Conservation (phyloP, 2,797 vertebrate species). For the Ataeniobius toweri region DNA sequence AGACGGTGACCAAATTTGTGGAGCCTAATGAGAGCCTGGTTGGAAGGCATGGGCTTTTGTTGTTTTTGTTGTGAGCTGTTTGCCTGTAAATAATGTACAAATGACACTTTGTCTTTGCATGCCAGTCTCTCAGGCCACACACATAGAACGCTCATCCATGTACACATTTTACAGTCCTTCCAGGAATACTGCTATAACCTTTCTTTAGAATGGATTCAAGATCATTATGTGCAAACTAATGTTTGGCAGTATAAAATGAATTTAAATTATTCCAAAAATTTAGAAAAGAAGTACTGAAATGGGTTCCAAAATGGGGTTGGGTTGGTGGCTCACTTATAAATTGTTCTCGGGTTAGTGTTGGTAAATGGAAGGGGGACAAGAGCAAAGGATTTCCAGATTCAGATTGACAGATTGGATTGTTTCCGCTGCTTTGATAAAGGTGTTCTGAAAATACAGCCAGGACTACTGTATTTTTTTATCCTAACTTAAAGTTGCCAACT, state of each 20-base stretch:
- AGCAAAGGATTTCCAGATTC: neutral
- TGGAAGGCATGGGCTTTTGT: slow-evolving; percentile 43
- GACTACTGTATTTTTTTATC: neutral
- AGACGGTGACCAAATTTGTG: slow-evolving; percentile 33
- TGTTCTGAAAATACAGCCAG: neutral
- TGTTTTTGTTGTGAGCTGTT: slow-evolving; percentile 71
- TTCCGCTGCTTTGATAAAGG: neutral
- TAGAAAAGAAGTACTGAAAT: neutral
- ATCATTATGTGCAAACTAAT: neutral
- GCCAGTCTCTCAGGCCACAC: slow-evolving; percentile 55
- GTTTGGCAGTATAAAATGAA: neutral
- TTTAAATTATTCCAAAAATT: too few species aligned
- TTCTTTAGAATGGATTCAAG: slow-evolving; percentile 67
- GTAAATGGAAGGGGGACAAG: neutral
- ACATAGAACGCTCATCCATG: slow-evolving; percentile 40
- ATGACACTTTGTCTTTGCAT: slow-evolving; percentile 54
- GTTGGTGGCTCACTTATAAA: neutral
- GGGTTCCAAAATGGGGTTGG: neutral
- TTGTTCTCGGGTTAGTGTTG: too few species aligned
- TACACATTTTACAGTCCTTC: slow-evolving; percentile 54
- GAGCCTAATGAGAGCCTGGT: slow-evolving; percentile 59
- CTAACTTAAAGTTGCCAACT: neutral
- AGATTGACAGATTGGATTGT: neutral
- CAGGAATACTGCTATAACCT: slow-evolving; percentile 51
- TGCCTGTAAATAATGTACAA: slow-evolving; percentile 73